Percentiles rank a stretch among this genome's conserved stretches.
Evolutionary conservation across 2,888 invertebrate species (phyloP).

Genomic region (Eudasyphora cyanicolor): DNA sequence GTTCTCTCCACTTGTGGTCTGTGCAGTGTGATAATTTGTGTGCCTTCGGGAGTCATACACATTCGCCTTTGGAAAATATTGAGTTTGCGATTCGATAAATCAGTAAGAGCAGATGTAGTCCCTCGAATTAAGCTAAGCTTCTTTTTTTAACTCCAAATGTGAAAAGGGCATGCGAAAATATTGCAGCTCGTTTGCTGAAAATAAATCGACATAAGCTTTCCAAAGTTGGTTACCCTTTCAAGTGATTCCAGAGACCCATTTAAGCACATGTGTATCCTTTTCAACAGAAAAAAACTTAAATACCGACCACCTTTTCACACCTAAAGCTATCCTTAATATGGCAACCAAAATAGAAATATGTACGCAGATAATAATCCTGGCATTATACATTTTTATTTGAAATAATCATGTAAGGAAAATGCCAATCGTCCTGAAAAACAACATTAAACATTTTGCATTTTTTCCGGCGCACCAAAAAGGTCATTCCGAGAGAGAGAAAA

Average conservation of each 20-base stretch:
- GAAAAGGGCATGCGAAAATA: too few relatives aligned
- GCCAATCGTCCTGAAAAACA: constrained; percentile 68
- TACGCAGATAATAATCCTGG: constrained; percentile 73
- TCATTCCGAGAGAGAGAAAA: constrained; percentile 22
- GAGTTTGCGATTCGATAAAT: too few relatives aligned
- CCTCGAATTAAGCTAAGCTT: too few relatives aligned
- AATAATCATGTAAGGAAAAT: constrained; percentile 75
- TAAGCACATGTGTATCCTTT: constrained; percentile 72
- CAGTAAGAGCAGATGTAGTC: too few relatives aligned
- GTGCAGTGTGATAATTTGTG: too few relatives aligned
- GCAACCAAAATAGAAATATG: constrained; percentile 17
- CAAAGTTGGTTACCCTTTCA: too few relatives aligned
- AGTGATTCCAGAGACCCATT: constrained; percentile 62
- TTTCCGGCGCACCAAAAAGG: constrained; percentile 45
- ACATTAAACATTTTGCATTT: constrained; percentile 64
- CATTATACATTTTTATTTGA: constrained; percentile 77
- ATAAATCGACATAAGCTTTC: too few relatives aligned
- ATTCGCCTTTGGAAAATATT: too few relatives aligned
- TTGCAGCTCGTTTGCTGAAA: too few relatives aligned
- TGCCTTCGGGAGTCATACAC: too few relatives aligned
- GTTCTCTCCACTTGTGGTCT: too few relatives aligned
- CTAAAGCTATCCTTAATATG: constrained; percentile 4
- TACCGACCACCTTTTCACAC: constrained; percentile 50
- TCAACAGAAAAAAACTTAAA: constrained; percentile 35
- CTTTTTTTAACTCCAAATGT: too few relatives aligned